A percentile compares a stretch with the other conserved stretches of the same genome.
Conservation (phyloP, 2,797 vertebrate genomes). For the Streptopelia turtur region DNA sequence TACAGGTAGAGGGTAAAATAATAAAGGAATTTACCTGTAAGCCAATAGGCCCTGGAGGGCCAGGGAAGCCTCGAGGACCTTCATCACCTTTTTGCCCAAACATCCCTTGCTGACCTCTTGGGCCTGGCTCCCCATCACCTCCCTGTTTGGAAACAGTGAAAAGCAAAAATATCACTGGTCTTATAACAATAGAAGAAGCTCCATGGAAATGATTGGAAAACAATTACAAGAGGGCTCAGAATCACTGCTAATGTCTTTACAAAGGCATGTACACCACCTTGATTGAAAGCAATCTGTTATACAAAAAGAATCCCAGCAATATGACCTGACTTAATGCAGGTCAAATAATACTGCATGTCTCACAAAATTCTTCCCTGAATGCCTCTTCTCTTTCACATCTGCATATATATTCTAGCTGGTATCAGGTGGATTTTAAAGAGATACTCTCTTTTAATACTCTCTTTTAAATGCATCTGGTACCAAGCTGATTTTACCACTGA, state of each 20-base stretch:
- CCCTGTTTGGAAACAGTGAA: slow-evolving; percentile 79
- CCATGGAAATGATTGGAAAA: background rate
- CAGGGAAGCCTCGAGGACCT: slow-evolving; percentile 95
- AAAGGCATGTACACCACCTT: background rate
- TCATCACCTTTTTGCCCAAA: slow-evolving; percentile 99
- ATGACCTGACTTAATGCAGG: background rate
- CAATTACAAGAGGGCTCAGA: background rate
- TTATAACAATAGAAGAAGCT: background rate
- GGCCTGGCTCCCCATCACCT: slow-evolving; percentile 95
- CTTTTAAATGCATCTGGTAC: background rate
- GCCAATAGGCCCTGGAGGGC: slow-evolving; percentile 95
- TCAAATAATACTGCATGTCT: background rate
- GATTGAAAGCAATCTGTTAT: background rate
- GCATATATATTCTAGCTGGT: background rate
- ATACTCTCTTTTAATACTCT: background rate
- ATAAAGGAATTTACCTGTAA: slow-evolving; percentile 87
- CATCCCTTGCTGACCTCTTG: slow-evolving; percentile 98
- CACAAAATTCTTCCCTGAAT: background rate
- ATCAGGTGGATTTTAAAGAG: background rate
- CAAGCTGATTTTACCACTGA: background rate
- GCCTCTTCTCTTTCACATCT: background rate
- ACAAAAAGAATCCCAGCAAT: background rate
- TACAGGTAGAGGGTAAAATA: background rate
- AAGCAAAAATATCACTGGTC: background rate
- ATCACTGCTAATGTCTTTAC: background rate